phyloP scores from a whole-genome alignment of 2,113 vertebrate genomes.

The Labeo rohita region DNA sequence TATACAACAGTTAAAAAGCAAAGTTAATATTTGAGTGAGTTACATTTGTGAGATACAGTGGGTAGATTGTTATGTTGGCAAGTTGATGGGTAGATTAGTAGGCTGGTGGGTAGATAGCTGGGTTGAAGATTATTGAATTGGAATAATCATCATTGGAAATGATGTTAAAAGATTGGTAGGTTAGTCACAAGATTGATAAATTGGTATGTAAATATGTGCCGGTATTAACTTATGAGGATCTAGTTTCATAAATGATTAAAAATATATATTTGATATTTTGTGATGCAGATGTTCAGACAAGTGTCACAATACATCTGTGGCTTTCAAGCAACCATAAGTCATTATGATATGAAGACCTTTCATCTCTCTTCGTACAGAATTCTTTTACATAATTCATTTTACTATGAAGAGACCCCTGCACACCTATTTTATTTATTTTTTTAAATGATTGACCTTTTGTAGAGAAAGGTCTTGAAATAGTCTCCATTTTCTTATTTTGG shows the following conservation, averaged over 20 bases:
- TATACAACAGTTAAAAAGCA: no score
- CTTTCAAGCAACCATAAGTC: background rate
- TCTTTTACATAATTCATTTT: background rate
- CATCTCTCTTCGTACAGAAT: background rate
- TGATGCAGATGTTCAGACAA: background rate
- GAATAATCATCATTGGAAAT: no score
- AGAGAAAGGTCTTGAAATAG: slow-evolving; percentile 6
- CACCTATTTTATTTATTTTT: background rate
- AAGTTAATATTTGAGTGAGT: no score
- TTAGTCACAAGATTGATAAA: no score
- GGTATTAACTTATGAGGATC: no score
- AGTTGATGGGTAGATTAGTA: no score
- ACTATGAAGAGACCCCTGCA: background rate
- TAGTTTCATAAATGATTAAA: no score
- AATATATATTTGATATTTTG: no score
- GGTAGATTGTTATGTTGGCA: no score
- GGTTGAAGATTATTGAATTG: background rate
- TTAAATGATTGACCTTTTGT: slow-evolving; percentile 1
- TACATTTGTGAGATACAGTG: no score
- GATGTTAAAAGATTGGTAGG: no score
- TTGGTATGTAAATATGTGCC: no score
- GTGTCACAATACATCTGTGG: background rate
- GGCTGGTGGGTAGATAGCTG: background rate
- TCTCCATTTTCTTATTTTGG: background rate
- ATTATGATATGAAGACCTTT: slow-evolving; percentile 6